Base-by-base conservation (phyloP, 2,888 invertebrate genomes). In the Cyclophora albipunctata region DNA sequence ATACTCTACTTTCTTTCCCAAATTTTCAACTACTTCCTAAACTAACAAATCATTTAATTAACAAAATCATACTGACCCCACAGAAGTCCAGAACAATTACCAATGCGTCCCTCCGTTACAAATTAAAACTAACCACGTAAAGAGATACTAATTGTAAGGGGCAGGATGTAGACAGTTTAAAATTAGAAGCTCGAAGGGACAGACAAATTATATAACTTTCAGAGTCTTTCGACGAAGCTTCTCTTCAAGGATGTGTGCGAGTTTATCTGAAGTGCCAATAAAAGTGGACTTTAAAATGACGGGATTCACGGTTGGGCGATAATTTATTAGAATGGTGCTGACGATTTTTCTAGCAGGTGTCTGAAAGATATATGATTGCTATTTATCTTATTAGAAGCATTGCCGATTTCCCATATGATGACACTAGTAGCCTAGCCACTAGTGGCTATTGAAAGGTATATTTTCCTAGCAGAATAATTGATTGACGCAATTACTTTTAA, bases 111-210 rank as follows among this genome's bases (percentile, higher is more conserved):
- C 37, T 37, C 5, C 37, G 5, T 2, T 54, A 53, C 45, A 47
- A 53, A 57, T 58, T 54, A 58, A 56, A 57, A 53, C 53, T 49
- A 51, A 37, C 37, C 37, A 37, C 4, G 37, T 37, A 37, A 37
- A 37, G 37, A 37, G 37, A 34, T 49, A 46, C 50, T 58, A 59
- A 64, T 62, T 52, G 54, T 48, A 49, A 47, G 57, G 58, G 64
- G 61, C 68, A 68, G 73, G 72, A 73, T 69, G 73, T 69, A 65
- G 63, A 57, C 55, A 63, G 60, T 64, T 66, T 73, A 73, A 64
- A 64, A 66, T 63, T 64, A 66, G 69, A 55, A 60, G 52, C 34
- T 45, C 45, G n/a, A 35, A 34, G 40, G 37, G 46, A 55, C 49
- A 60, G 37, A 37, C 0, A 37, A 37, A 54, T 59, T 57, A 57